Base-by-base conservation (phyloP, 2,888 invertebrate genomes). In the Melikaiella ostensackeni region DNA sequence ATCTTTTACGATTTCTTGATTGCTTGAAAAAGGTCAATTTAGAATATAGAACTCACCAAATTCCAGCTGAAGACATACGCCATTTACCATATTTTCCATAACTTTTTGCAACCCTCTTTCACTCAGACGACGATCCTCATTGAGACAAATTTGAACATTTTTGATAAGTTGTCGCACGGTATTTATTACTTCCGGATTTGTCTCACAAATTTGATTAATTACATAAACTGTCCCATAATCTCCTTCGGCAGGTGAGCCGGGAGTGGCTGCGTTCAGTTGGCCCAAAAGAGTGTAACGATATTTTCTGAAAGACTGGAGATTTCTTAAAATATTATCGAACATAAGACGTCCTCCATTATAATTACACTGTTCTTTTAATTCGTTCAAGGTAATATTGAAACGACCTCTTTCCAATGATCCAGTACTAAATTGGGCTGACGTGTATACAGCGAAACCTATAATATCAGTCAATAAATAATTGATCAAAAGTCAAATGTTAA, bases 51-150 rank as follows among this genome's bases (percentile, higher is more conserved):
- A 70, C 70, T 19, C 6, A 70, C 70, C 50, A 27, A 70, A 70
- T 50, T 70, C 70, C 27, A 70, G 19, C 5, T 70, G 70, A 30
- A 70, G 50, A 19, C 70, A 70, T 19, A 70, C 33, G 9, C 70
- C 70, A 46, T 16, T 27, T 1, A 70, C 5, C 70, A 70, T 50
- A 27, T 70, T 70, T 19, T 70, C 30, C 30, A 30, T 27, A 5
- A 70, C 16, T 19, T 30, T 50, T n/a, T 50, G n/a, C 19, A 46
- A n/a, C n/a, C 30, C 70, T 11, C 5, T 30, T n/a, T 70, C 16
- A 19, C 19, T 70, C 11, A 70, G 9, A 33, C 42, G 70, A n/a
- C 19, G 46, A 11, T 70, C 50, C 30, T 30, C 50, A 50, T 33
- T 46, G 1, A 70, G 19, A 42, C 70, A 70, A 9, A 30, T 27